Percentiles rank a stretch among this genome's conserved stretches.
Conservation (phyloP, 2,888 invertebrate genomes). For the Apomyelois bistriatella region DNA sequence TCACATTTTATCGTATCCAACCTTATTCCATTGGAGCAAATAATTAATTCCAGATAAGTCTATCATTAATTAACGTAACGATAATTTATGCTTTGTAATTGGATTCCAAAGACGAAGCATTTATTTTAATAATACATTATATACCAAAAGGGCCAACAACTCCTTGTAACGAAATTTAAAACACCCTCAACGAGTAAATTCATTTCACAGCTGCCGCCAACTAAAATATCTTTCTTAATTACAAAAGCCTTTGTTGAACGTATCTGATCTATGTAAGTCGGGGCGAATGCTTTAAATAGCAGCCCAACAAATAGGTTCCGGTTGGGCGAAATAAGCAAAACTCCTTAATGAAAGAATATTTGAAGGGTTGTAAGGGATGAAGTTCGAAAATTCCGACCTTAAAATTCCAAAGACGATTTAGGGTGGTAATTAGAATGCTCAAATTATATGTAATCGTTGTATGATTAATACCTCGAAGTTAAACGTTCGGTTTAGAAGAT, state of each 20-base stretch:
- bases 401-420: background rate
- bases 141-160: conserved; percentile 24
- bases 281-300: conserved; percentile 78
- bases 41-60: background rate
- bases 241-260: conserved; percentile 80
- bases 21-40: too few relatives aligned
- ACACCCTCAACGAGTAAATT: conserved; percentile 73
- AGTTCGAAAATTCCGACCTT: background rate
- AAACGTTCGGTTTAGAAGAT: too few relatives aligned
- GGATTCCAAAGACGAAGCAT: background rate
- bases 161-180: conserved; percentile 54
- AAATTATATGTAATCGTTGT: too few relatives aligned
- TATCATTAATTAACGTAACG: background rate
- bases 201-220: conserved; percentile 76
- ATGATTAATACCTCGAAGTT: too few relatives aligned
- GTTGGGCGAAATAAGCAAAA: conserved; percentile 68
- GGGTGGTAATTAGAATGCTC: background rate
- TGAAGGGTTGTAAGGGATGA: conserved; percentile 43
- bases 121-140: conserved; percentile 1
- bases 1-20: too few relatives aligned
- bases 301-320: conserved; percentile 76
- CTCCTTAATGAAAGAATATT: conserved; percentile 67
- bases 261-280: conserved; percentile 80
- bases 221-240: conserved; percentile 80
- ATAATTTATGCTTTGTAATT: background rate